A percentile compares a stretch with the other conserved stretches of the same genome.
Conservation (phyloP, 2,888 invertebrate species). For the Sceliomorpha sp. region DNA sequence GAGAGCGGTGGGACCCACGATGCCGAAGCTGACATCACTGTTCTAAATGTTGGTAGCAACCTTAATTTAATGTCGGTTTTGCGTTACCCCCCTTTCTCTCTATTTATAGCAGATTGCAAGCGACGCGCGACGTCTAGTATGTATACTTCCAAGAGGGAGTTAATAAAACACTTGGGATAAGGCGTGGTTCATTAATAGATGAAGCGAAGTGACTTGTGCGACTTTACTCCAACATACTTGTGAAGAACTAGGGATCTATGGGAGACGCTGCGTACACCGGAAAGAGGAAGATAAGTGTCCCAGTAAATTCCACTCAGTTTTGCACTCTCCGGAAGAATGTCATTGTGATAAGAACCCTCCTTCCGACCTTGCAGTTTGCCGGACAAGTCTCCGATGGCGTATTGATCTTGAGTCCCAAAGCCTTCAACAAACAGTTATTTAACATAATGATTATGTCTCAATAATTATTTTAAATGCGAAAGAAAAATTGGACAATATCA, state of each 20-base stretch:
- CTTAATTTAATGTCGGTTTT: too few species aligned
- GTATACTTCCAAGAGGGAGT: too few species aligned
- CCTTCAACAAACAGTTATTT: slow-evolving; percentile 78
- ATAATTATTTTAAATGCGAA: too few species aligned
- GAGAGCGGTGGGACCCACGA: too few species aligned
- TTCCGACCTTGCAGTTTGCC: slow-evolving; percentile 91
- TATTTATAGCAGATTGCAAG: too few species aligned
- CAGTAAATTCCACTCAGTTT: slow-evolving; percentile 89
- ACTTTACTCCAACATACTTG: slow-evolving; percentile 83
- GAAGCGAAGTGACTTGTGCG: slow-evolving; percentile 13
- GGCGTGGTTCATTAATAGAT: slow-evolving; percentile 1
- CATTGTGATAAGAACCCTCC: slow-evolving; percentile 85
- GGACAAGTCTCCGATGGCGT: slow-evolving; percentile 93
- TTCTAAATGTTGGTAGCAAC: too few species aligned
- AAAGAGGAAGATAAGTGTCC: slow-evolving; percentile 92
- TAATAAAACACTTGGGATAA: neutral
- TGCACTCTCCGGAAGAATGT: slow-evolving; percentile 86
- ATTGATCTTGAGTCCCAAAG: slow-evolving; percentile 93
- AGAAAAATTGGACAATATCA: too few species aligned
- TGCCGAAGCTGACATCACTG: too few species aligned
- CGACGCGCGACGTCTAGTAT: too few species aligned
- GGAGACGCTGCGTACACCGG: slow-evolving; percentile 88
- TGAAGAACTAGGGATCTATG: slow-evolving; percentile 91
- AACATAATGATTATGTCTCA: slow-evolving; percentile 2
- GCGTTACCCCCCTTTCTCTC: too few species aligned